Base-by-base conservation (phyloP, 2,113 vertebrate species). In the Cromileptes altivelis region DNA sequence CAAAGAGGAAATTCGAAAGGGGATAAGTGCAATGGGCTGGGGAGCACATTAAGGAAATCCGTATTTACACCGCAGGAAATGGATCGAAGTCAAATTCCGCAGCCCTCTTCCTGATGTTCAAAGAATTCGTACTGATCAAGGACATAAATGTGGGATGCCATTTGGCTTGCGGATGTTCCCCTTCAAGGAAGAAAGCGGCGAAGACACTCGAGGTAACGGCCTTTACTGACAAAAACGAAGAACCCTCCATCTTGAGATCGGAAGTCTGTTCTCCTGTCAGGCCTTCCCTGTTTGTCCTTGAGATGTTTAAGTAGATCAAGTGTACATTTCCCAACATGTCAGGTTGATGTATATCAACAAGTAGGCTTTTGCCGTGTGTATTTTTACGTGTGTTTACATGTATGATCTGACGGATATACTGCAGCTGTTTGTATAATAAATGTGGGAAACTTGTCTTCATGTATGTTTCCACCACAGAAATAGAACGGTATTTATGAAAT, bases 11-110 rank as follows among this genome's bases (percentile, higher is more conserved):
- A 89, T 64, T 83, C 61, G 75, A 77, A 74, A 5, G 73, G 68
- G 80, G 68, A 80, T 70, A 74, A 78, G 93, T 91, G 91, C 15
- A 89, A 5, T 60, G 84, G 90, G 94, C 94, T 93, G 93, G 93
- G 94, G 95, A 96, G 94, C 95, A 95, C 95, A 96, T 96, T 93
- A 94, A 97, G 97, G 96, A 97, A 96, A 96, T 95, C 94, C 94
- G 94, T 95, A 95, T 95, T 96, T 96, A 95, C 93, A 91, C 93
- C 73, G 92, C 93, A 96, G 96, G 96, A 97, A 96, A 96, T 83
- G 83, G 93, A 96, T 94, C 89, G 3, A 75, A 88, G 88, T 81
- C 5, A 1, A 63, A 85, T 77, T 88, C 88, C 1, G 17, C 76
- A 80, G 84, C 65, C 69, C 30, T 81, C 77, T 93, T 93, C 90